These are phyloP conservation scores for Drosophila picticornis DNA, from an alignment of 2,888 invertebrate species.

Conservation along the genomic window DNA sequence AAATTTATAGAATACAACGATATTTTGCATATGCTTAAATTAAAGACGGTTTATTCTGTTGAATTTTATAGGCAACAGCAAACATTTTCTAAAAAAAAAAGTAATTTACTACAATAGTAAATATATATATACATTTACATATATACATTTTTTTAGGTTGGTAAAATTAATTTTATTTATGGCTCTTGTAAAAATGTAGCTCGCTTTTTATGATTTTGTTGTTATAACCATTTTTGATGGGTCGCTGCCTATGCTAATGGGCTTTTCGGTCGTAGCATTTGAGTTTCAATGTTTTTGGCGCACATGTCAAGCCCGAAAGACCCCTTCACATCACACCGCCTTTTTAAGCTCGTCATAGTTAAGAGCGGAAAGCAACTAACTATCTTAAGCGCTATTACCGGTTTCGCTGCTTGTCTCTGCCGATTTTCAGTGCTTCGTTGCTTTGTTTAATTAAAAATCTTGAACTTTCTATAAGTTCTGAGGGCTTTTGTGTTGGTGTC, in stretches of 20 bases:
- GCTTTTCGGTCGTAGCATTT: slow-evolving; percentile 16
- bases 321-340: neutral
- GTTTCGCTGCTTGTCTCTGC: slow-evolving; percentile 11
- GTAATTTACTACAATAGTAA: neutral
- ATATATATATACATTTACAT: neutral
- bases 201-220: slow-evolving; percentile 10
- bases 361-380: slow-evolving; percentile 32
- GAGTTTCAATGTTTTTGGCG: slow-evolving; percentile 26
- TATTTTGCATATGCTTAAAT: too few species aligned
- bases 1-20: neutral
- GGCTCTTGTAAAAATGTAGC: slow-evolving; percentile 1
- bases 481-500: slow-evolving; percentile 41
- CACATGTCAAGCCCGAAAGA: slow-evolving; percentile 52
- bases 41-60: neutral
- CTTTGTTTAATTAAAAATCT: slow-evolving; percentile 69
- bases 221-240: slow-evolving; percentile 40
- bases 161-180: slow-evolving; percentile 5
- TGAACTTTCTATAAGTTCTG: slow-evolving; percentile 45
- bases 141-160: neutral
- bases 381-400: slow-evolving; percentile 26
- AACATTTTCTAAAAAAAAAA: too few species aligned
- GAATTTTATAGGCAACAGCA: neutral
- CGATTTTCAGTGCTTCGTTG: slow-evolving; percentile 50
- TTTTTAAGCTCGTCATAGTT: slow-evolving; percentile 55
- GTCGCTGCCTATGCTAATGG: slow-evolving; percentile 66